phyloP scores from a whole-genome alignment of 2,797 vertebrate species.

The Sandelia bainsii region DNA sequence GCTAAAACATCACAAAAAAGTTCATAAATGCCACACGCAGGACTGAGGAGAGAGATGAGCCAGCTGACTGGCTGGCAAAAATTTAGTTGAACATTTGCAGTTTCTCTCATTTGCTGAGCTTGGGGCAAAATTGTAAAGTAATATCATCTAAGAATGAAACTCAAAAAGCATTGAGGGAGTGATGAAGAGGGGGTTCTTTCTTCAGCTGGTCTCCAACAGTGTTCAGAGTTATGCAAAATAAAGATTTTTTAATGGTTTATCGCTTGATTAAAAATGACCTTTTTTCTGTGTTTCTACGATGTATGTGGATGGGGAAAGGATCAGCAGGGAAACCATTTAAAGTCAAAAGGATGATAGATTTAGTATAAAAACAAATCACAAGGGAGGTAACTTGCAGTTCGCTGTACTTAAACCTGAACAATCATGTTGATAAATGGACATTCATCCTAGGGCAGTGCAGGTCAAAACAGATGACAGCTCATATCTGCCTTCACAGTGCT shows the following conservation, averaged over 20 bases:
- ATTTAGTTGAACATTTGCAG: conserved; percentile 31
- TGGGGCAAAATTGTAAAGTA: conserved; percentile 25
- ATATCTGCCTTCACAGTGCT: neutral
- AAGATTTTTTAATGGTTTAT: conserved; percentile 7
- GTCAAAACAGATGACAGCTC: conserved; percentile 37
- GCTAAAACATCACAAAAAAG: conserved; percentile 40
- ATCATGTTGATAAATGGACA: conserved; percentile 41
- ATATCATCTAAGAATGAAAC: conserved; percentile 40
- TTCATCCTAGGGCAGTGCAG: conserved; percentile 23
- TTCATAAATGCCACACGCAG: conserved; percentile 29
- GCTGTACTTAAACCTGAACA: conserved; percentile 18
- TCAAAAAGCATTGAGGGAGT: conserved; percentile 24
- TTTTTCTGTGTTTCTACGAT: neutral
- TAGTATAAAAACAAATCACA: conserved; percentile 30
- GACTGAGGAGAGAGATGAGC: neutral
- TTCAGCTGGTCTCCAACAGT: conserved; percentile 21
- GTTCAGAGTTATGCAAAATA: conserved; percentile 1
- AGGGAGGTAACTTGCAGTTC: conserved; percentile 26
- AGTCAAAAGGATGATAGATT: conserved; percentile 32
- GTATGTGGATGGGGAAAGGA: neutral
- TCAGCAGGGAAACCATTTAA: conserved; percentile 14
- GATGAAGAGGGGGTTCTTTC: conserved; percentile 20
- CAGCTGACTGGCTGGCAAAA: conserved; percentile 16
- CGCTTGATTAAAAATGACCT: conserved; percentile 3
- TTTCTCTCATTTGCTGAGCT: conserved; percentile 41